These are phyloP conservation scores for Pogonophryne albipinna DNA, from an alignment of 2,797 vertebrate species.

Conservation along the genomic window DNA sequence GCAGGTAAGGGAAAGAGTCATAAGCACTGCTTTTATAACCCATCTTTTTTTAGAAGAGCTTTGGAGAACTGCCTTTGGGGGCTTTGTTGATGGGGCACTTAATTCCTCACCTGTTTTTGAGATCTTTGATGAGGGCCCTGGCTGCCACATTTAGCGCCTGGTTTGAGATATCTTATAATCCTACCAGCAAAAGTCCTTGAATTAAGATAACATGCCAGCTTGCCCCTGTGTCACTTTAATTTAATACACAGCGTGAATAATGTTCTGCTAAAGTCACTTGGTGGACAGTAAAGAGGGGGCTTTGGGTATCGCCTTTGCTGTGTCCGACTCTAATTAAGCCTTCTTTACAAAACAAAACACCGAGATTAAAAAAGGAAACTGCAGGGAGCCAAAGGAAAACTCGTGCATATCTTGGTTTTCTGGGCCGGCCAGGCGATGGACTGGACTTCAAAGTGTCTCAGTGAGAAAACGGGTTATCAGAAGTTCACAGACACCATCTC, in stretches of 20 bases:
- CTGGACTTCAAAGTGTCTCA: conserved; percentile 58
- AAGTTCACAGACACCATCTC: conserved; percentile 64
- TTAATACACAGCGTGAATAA: conserved; percentile 31
- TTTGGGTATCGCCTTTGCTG: conserved; percentile 7
- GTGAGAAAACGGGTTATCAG: conserved; percentile 72
- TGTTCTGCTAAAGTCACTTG: conserved; percentile 24
- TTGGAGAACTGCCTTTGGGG: neutral
- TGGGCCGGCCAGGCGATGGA: neutral
- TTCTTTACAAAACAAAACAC: conserved; percentile 60
- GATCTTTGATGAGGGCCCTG: neutral
- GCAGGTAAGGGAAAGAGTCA: no score
- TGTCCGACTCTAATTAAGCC: conserved; percentile 53
- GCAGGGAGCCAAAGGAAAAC: conserved; percentile 17
- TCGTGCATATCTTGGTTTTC: conserved; percentile 22
- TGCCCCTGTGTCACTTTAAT: conserved; percentile 31
- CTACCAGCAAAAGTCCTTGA: neutral
- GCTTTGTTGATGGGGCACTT: neutral
- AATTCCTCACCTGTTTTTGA: neutral
- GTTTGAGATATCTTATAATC: neutral
- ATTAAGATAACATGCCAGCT: conserved; percentile 39
- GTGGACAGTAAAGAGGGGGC: conserved; percentile 25
- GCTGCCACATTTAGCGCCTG: conserved; percentile 1
- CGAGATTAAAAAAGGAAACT: conserved; percentile 45
- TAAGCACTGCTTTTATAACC: neutral
- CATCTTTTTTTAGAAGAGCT: neutral